These are phyloP conservation scores for Peromyscus eremicus DNA, from an alignment of 2,797 vertebrate genomes.

Conservation along the genomic window DNA sequence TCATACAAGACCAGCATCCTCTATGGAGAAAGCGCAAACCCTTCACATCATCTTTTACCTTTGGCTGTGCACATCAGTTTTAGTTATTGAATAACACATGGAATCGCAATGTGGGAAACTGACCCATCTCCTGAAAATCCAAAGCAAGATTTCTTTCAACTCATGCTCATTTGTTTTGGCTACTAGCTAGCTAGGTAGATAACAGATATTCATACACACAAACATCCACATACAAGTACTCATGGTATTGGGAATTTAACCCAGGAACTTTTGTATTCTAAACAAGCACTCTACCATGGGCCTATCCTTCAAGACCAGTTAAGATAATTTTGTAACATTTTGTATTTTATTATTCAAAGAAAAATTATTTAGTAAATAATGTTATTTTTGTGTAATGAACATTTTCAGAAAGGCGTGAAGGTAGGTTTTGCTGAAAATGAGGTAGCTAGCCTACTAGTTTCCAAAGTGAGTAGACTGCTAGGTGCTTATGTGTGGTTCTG, in stretches of 20 bases:
- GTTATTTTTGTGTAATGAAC: not conserved
- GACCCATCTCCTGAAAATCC: not conserved
- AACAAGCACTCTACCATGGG: not conserved
- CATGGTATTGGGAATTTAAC: not conserved
- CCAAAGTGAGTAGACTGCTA: not conserved
- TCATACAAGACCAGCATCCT: not conserved
- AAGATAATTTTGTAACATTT: not conserved
- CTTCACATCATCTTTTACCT: not conserved
- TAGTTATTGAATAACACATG: not conserved
- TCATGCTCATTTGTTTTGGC: not conserved
- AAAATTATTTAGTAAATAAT: not conserved
- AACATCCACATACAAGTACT: not conserved
- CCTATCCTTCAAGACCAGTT: not conserved
- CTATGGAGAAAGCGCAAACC: not conserved
- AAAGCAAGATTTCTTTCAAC: slow-evolving; percentile 1
- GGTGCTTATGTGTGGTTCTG: not conserved
- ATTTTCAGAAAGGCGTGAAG: not conserved
- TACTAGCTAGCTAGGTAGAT: no score
- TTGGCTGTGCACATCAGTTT: not conserved
- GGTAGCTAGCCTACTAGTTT: not conserved
- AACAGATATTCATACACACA: not conserved
- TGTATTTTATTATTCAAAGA: not conserved
- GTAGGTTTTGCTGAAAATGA: not conserved
- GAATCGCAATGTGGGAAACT: not conserved
- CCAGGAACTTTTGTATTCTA: not conserved